Conservation (phyloP, 2,113 vertebrate genomes). For the Semnopithecus entellus region DNA sequence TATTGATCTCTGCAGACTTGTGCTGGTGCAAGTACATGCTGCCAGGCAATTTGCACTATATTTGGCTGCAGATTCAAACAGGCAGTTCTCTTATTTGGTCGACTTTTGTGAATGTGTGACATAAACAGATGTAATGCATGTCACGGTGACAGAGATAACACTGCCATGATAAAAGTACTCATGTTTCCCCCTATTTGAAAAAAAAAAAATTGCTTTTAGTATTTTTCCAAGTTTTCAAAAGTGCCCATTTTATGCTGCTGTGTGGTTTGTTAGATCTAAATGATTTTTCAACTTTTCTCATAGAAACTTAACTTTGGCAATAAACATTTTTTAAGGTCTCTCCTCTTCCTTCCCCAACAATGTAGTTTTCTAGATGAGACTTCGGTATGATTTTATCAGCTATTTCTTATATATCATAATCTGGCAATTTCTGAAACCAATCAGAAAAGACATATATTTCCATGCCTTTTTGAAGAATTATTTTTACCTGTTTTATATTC, state of each 20-base stretch:
- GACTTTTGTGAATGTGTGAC: slow-evolving; percentile 83
- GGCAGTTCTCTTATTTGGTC: slow-evolving; percentile 81
- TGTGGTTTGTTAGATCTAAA: slow-evolving; percentile 87
- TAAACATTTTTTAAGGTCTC: slow-evolving; percentile 85
- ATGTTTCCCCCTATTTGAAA: slow-evolving; percentile 78
- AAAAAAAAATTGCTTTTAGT: slow-evolving; percentile 85
- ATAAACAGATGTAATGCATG: slow-evolving; percentile 74
- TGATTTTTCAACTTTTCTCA: slow-evolving; percentile 89
- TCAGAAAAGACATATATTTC: slow-evolving; percentile 84
- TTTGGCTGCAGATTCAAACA: slow-evolving; percentile 78
- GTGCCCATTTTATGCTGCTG: slow-evolving; percentile 90
- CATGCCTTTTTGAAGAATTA: slow-evolving; percentile 85
- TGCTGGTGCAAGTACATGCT: slow-evolving; percentile 78
- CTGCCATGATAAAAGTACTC: slow-evolving; percentile 83
- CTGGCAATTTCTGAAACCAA: slow-evolving; percentile 81
- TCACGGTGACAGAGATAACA: slow-evolving; percentile 78
- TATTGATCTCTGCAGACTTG: slow-evolving; percentile 84
- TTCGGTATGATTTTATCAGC: slow-evolving; percentile 84
- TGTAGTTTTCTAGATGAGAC: slow-evolving; percentile 86
- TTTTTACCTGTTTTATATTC: slow-evolving; percentile 88
- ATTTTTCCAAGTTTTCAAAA: slow-evolving; percentile 88
- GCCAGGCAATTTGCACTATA: slow-evolving; percentile 88
- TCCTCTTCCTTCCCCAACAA: slow-evolving; percentile 44
- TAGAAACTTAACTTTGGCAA: slow-evolving; percentile 88
- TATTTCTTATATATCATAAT: slow-evolving; percentile 81